Evolutionary conservation across 2,113 vertebrate species (phyloP).

Genomic region (Thymallus thymallus): DNA sequence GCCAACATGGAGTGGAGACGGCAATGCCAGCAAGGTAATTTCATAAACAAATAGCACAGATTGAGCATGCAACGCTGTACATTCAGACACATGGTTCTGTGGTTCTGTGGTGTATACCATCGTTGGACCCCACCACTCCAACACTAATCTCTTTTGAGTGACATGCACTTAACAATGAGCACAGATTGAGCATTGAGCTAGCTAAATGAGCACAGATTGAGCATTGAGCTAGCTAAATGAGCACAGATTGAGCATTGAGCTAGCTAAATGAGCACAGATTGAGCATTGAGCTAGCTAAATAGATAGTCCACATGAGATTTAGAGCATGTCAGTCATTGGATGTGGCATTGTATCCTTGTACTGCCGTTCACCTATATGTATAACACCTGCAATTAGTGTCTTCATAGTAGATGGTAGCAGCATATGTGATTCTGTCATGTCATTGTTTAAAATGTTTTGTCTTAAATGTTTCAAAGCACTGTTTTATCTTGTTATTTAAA

Average conservation of each 20-base stretch:
- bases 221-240: neutral
- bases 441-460: neutral
- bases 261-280: no score
- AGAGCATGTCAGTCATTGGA: no score
- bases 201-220: no score
- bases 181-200: no score
- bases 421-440: neutral
- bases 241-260: no score
- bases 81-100: neutral
- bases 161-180: no score
- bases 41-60: neutral
- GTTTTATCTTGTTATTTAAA: neutral
- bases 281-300: neutral
- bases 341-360: neutral
- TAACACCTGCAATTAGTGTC: no score
- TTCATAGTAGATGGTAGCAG: no score
- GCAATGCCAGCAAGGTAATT: neutral
- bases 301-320: no score
- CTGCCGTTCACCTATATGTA: neutral
- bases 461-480: slow-evolving; percentile 7
- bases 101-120: neutral
- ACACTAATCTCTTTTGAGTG: neutral
- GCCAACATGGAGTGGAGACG: neutral
- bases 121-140: neutral
- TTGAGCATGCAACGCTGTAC: neutral